Conservation (phyloP, 1,140 invertebrate genomes). For the Drosophila setifemur region DNA sequence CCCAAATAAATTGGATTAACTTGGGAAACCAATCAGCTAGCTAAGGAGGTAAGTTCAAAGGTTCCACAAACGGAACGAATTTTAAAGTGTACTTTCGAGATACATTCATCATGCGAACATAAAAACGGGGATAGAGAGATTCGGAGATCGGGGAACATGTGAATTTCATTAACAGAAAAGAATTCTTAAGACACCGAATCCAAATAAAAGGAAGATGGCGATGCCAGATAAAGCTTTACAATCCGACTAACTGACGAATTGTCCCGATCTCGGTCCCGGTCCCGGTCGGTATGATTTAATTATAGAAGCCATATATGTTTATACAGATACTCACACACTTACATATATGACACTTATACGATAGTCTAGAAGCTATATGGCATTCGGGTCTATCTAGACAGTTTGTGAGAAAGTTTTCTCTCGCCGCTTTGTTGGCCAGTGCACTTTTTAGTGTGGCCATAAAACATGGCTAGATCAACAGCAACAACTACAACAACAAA, state of each 20-base stretch:
- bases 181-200: conserved; percentile 45
- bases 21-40: not conserved
- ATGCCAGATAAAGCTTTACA: conserved; percentile 49
- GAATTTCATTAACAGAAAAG: conserved; percentile 69
- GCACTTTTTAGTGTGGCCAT: conserved; percentile 73
- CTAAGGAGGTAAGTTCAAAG: conserved; percentile 40
- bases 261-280: conserved; percentile 40
- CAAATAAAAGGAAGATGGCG: conserved; percentile 57
- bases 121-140: conserved; percentile 27
- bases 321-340: conserved; percentile 11
- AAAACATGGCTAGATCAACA: conserved; percentile 56
- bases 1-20: conserved; percentile 38
- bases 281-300: conserved; percentile 43
- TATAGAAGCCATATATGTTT: conserved; percentile 34
- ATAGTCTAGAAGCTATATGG: not conserved
- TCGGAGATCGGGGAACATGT: conserved; percentile 56
- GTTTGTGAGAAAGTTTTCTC: conserved; percentile 69
- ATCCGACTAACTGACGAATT: conserved; percentile 36
- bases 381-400: not conserved
- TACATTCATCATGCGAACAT: conserved; percentile 62
- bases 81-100: conserved; percentile 24
- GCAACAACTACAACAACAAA: conserved; percentile 13
- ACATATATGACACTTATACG: conserved; percentile 2
- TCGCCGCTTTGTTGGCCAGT: conserved; percentile 62
- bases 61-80: conserved; percentile 16